Conservation (phyloP, 2,888 invertebrate species). For the Myopa testacea region DNA sequence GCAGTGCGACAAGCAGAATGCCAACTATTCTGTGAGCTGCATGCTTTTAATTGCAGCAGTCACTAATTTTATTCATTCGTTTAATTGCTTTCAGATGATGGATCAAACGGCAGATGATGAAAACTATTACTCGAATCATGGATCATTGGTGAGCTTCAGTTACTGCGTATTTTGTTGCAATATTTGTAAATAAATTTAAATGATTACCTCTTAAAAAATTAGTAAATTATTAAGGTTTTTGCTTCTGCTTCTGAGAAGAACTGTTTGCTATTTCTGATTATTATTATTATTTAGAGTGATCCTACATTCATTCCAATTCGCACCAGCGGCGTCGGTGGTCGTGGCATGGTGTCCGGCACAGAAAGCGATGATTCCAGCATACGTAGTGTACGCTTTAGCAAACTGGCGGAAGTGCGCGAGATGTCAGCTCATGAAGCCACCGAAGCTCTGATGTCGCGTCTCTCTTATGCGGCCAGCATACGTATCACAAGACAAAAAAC, state of each 20-base stretch:
- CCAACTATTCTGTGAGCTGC: conserved; percentile 78
- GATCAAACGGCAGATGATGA: conserved; percentile 84
- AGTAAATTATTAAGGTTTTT: too few species aligned
- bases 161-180: neutral
- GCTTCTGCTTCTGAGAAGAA: neutral
- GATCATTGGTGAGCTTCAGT: conserved; percentile 57
- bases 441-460: conserved; percentile 89
- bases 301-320: conserved; percentile 93
- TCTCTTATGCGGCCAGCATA: conserved; percentile 94
- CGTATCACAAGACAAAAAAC: conserved; percentile 77
- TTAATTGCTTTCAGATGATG: conserved; percentile 72
- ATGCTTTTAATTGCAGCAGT: neutral
- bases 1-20: conserved; percentile 77
- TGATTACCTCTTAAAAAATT: too few species aligned
- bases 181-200: neutral
- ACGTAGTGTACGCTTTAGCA: conserved; percentile 90
- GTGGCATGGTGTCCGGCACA: conserved; percentile 73
- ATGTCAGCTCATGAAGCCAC: conserved; percentile 92
- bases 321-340: conserved; percentile 69
- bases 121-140: conserved; percentile 78
- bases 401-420: conserved; percentile 87
- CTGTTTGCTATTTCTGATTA: neutral
- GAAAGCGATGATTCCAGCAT: conserved; percentile 89
- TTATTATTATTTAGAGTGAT: conserved; percentile 76
- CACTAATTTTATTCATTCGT: conserved; percentile 8